Conservation (phyloP, 92 coral and sea anemone genomes). For the Zoanthus gigantus region DNA sequence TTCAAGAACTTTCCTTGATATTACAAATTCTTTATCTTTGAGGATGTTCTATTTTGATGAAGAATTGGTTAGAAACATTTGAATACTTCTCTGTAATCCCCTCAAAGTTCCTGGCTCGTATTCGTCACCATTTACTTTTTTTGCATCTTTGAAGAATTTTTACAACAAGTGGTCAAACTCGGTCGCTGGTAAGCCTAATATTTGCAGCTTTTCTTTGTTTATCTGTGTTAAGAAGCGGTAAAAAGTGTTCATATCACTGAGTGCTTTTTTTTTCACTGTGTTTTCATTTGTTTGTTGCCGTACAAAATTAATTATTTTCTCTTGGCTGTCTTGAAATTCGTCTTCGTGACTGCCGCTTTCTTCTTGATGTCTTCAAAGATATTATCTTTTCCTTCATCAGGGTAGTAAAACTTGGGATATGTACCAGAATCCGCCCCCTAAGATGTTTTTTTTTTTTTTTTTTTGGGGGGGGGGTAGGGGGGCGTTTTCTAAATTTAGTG, state of each 20-base stretch:
- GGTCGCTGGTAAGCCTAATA: conserved; percentile 51
- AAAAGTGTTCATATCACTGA: conserved; percentile 41
- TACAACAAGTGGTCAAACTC: conserved; percentile 61
- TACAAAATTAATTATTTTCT: conserved; percentile 47
- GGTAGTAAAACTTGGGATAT: conserved; percentile 40
- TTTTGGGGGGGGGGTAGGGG: too few species aligned
- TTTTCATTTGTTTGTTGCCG: conserved; percentile 39
- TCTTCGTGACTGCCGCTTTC: conserved; percentile 26
- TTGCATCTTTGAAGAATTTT: conserved; percentile 53
- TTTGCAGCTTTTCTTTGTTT: conserved; percentile 48
- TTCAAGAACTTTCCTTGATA: conserved; percentile 53
- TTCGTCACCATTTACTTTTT: conserved; percentile 49
- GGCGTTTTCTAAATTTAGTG: too few species aligned
- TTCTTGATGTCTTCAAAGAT: background rate
- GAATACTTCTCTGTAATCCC: conserved; percentile 50
- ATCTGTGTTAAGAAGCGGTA: conserved; percentile 52
- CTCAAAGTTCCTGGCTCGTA: conserved; percentile 51
- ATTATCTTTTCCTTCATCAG: conserved; percentile 36
- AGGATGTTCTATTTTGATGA: conserved; percentile 47
- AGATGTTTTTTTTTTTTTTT: too few species aligned
- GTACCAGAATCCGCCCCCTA: too few species aligned
- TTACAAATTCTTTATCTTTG: conserved; percentile 42
- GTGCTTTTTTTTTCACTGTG: conserved; percentile 38
- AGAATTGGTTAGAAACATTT: conserved; percentile 23
- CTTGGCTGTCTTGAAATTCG: conserved; percentile 50